Conservation (phyloP, 2,113 vertebrate genomes). For the Numenius arquata region DNA sequence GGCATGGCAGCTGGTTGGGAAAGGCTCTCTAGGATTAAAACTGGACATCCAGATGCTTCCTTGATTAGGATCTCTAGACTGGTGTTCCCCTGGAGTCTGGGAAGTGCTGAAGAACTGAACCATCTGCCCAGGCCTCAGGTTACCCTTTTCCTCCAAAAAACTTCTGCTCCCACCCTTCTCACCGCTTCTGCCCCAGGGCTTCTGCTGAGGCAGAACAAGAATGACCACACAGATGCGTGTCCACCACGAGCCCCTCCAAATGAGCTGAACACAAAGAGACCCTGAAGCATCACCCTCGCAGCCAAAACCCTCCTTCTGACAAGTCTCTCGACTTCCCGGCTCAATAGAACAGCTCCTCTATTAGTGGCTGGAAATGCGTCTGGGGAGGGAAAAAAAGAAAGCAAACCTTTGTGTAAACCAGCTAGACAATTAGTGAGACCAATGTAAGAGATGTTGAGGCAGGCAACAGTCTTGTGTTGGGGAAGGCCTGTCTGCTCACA, state of each 20-base stretch:
- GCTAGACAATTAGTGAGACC: background rate
- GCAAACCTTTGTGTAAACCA: background rate
- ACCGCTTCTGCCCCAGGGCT: background rate
- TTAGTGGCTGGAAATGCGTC: background rate
- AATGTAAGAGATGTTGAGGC: background rate
- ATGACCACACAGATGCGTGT: fast-evolving
- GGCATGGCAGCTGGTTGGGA: background rate
- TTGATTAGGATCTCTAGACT: background rate
- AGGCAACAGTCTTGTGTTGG: fast-evolving
- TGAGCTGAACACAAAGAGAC: background rate
- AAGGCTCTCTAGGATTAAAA: background rate
- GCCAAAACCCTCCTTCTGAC: background rate
- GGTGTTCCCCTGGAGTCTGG: background rate
- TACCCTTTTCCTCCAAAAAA: background rate
- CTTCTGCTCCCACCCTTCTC: background rate
- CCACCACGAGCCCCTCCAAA: fast-evolving
- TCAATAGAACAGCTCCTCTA: background rate
- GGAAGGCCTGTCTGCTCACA: background rate
- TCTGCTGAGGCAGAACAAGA: background rate
- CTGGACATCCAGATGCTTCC: constrained; percentile 7
- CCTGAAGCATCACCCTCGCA: background rate
- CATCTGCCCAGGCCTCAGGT: background rate
- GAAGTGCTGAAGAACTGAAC: background rate
- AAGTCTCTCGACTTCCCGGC: background rate
- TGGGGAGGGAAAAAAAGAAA: background rate